Conservation (phyloP, 2,888 invertebrate genomes). For the Perithous albicinctus region DNA sequence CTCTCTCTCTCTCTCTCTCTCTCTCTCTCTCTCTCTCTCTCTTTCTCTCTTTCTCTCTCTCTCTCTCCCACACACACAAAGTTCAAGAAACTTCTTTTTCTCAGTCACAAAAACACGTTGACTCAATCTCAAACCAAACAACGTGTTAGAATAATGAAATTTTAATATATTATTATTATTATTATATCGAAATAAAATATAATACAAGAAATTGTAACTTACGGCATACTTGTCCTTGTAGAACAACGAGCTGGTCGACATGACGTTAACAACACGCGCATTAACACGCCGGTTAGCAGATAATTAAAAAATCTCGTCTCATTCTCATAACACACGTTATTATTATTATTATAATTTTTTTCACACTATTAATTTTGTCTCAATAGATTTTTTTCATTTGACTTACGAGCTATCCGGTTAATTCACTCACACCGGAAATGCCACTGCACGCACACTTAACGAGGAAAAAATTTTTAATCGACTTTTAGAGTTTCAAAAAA, state of each 20-base stretch:
- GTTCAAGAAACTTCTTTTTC: no score
- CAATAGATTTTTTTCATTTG: constrained; percentile 35
- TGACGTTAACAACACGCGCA: constrained; percentile 73
- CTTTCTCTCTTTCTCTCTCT: no score
- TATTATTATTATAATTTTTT: no score
- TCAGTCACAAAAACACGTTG: background rate
- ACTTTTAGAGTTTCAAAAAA: no score
- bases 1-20: no score
- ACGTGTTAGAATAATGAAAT: no score
- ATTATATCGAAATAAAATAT: constrained; percentile 13
- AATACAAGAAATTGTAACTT: constrained; percentile 71
- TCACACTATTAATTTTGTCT: no score
- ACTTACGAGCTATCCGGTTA: background rate
- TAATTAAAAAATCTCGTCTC: constrained; percentile 55
- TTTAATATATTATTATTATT: no score
- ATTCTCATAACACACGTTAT: constrained; percentile 36
- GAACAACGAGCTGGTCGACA: constrained; percentile 83
- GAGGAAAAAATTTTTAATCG: no score
- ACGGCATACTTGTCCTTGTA: constrained; percentile 83
- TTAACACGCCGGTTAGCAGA: constrained; percentile 69
- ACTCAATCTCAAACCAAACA: background rate
- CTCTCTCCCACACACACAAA: no score
- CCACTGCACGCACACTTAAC: constrained; percentile 25
- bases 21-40: no score
- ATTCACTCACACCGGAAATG: constrained; percentile 42